Conservation (phyloP, 2,797 vertebrate species). For the Microtus agrestis region DNA sequence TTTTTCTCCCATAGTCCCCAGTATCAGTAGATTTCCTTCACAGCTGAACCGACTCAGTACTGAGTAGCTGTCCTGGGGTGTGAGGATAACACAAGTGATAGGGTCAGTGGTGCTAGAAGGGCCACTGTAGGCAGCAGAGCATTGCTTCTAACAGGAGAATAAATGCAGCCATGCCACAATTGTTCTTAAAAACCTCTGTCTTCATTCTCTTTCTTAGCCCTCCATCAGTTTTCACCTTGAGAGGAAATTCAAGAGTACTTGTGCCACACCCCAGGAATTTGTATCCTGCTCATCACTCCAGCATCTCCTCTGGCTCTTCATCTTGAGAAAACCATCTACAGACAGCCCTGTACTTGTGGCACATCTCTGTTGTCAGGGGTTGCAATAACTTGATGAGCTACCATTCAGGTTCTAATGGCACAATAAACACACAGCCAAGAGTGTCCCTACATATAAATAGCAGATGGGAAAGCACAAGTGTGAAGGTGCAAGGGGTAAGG, state of each 20-base stretch:
- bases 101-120: not conserved
- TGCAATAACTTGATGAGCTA: not conserved
- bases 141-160: not conserved
- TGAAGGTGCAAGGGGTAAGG: not conserved
- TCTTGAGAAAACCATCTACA: not conserved
- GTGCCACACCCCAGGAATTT: not conserved
- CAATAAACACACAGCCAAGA: not conserved
- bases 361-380: not conserved
- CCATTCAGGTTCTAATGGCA: not conserved
- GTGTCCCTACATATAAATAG: not conserved
- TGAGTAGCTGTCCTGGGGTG: not conserved
- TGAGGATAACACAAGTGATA: not conserved
- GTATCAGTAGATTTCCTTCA: not conserved
- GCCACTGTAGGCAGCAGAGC: not conserved
- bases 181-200: not conserved
- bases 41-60: not conserved
- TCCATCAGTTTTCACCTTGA: not conserved
- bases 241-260: not conserved
- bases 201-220: not conserved
- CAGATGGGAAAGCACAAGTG: not conserved
- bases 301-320: not conserved
- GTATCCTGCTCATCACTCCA: not conserved
- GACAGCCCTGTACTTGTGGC: not conserved
- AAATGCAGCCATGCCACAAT: not conserved
- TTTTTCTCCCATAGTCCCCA: not conserved